Evolutionary conservation across 1,140 invertebrate genomes (phyloP).

Genomic region (Aleiodes sp.): DNA sequence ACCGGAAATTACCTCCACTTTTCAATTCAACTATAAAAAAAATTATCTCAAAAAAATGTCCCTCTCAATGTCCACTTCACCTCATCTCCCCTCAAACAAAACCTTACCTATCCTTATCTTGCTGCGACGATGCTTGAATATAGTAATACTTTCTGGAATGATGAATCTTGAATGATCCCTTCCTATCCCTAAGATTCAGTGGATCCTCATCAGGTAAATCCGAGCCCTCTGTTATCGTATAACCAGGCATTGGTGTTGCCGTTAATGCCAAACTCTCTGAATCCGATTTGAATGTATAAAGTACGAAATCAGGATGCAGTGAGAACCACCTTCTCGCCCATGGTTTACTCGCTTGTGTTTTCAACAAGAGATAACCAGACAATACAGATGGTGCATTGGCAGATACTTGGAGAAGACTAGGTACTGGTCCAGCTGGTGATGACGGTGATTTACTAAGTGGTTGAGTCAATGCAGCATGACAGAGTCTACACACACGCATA

Average conservation of each 20-base stretch:
- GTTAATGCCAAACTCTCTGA: slow-evolving; percentile 70
- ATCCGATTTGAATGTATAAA: slow-evolving; percentile 73
- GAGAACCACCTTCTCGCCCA: slow-evolving; percentile 72
- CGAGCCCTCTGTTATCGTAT: slow-evolving; percentile 60
- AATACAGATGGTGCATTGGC: slow-evolving; percentile 69
- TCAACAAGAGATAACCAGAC: slow-evolving; percentile 70
- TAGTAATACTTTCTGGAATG: slow-evolving; percentile 70
- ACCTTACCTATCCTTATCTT: slow-evolving; percentile 65
- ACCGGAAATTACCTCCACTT: no score
- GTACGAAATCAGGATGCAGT: slow-evolving; percentile 71
- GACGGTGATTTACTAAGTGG: slow-evolving; percentile 57
- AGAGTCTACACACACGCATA: slow-evolving; percentile 61
- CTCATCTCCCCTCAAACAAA: no score
- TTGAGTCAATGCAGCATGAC: slow-evolving; percentile 59
- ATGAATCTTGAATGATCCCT: slow-evolving; percentile 69
- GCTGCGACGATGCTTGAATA: slow-evolving; percentile 65
- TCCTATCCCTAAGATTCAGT: slow-evolving; percentile 58
- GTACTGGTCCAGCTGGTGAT: slow-evolving; percentile 55
- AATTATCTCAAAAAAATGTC: no score
- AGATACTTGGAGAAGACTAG: slow-evolving; percentile 67
- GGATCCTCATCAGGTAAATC: slow-evolving; percentile 58
- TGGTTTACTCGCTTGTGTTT: slow-evolving; percentile 68
- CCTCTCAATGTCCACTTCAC: no score
- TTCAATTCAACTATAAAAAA: no score
- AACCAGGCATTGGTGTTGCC: slow-evolving; percentile 73